phyloP scores from a whole-genome alignment of 1,140 invertebrate species.

The Pissodes strobi region DNA sequence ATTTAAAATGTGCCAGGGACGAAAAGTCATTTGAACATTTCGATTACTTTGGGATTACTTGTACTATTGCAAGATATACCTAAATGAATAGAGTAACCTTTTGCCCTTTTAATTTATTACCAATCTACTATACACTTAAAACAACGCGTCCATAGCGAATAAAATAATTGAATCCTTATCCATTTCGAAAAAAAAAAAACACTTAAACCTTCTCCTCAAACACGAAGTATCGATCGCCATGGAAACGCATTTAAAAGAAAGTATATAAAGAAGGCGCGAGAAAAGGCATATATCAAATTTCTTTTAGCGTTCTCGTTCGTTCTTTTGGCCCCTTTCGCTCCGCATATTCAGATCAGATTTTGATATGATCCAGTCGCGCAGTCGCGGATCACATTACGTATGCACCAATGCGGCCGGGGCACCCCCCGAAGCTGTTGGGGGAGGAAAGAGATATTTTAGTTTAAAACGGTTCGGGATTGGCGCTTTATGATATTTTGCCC shows the following conservation, averaged over 20 bases:
- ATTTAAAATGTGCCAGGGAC: neutral
- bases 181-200: no score
- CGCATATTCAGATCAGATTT: constrained; percentile 48
- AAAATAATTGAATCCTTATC: no score
- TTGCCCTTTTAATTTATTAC: no score
- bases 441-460: constrained; percentile 43
- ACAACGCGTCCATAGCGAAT: no score
- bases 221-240: constrained; percentile 18
- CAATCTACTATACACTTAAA: no score
- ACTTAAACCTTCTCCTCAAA: no score
- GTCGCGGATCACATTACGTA: constrained; percentile 46
- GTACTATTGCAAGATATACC: no score
- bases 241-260: constrained; percentile 20
- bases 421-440: constrained; percentile 35
- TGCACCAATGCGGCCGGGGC: constrained; percentile 47
- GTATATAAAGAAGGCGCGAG: constrained; percentile 28
- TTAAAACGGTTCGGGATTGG: constrained; percentile 46
- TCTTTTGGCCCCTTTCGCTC: constrained; percentile 27
- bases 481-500: constrained; percentile 38
- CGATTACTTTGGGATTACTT: no score
- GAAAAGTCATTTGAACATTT: no score
- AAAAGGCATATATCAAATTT: constrained; percentile 34
- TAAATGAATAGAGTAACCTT: no score
- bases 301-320: neutral
- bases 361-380: constrained; percentile 43